Percentiles rank a stretch among this genome's conserved stretches.
Conservation (phyloP, 2,113 vertebrate genomes). For the Hylia prasina region DNA sequence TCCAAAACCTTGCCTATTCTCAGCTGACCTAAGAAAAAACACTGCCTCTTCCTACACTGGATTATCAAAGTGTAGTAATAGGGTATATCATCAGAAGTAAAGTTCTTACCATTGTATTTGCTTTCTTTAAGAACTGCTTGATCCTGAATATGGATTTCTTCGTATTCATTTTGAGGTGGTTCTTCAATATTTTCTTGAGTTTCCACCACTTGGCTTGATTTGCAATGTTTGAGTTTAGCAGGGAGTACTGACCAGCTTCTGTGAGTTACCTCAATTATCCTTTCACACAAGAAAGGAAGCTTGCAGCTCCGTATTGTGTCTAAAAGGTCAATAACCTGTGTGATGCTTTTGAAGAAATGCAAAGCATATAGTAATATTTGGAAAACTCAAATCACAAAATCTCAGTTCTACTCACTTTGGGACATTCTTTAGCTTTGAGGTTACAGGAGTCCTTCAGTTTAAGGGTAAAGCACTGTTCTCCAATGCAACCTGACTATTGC, state of each 20-base stretch:
- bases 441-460: neutral
- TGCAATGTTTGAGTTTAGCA: slow-evolving; percentile 76
- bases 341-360: slow-evolving; percentile 78
- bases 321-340: slow-evolving; percentile 86
- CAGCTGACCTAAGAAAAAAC: neutral
- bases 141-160: slow-evolving; percentile 19
- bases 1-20: neutral
- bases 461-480: neutral
- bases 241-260: slow-evolving; percentile 84
- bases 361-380: slow-evolving; percentile 11
- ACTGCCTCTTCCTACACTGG: neutral
- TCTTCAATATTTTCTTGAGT: slow-evolving; percentile 28
- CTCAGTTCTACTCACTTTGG: neutral
- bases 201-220: slow-evolving; percentile 57
- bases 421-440: neutral
- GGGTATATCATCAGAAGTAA: neutral
- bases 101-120: slow-evolving; percentile 61
- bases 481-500: neutral
- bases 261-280: slow-evolving; percentile 78
- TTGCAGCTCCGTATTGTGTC: slow-evolving; percentile 75
- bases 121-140: slow-evolving; percentile 4
- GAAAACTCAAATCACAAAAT: neutral
- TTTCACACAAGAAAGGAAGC: slow-evolving; percentile 83
- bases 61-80: neutral
- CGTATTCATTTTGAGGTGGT: neutral